These are phyloP conservation scores for Notothenia coriiceps DNA, from an alignment of 2,113 vertebrate species.

Conservation along the genomic window DNA sequence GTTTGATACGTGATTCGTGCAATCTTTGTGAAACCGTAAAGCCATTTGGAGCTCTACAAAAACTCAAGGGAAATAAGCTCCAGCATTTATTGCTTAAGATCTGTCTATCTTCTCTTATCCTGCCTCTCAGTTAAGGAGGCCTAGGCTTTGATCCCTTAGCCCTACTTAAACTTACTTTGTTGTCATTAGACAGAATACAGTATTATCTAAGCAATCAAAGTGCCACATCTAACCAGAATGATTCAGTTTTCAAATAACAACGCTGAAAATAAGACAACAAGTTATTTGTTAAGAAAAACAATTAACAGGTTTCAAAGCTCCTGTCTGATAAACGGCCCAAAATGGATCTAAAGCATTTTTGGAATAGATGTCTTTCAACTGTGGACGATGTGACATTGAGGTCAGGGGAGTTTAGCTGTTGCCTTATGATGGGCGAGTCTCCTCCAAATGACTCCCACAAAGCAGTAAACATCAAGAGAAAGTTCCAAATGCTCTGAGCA, in stretches of 20 bases:
- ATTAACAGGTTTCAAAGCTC: conserved; percentile 11
- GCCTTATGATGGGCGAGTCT: conserved; percentile 41
- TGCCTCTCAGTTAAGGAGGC: not conserved
- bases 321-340: conserved; percentile 28
- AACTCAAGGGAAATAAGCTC: not conserved
- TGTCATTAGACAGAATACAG: not conserved
- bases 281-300: not conserved
- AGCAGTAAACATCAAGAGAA: conserved; percentile 72
- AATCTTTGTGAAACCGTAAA: not conserved
- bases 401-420: conserved; percentile 48
- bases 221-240: not conserved
- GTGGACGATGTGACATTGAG: conserved; percentile 26
- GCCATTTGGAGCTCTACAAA: not conserved
- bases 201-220: not conserved
- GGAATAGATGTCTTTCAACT: conserved; percentile 39
- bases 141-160: not conserved
- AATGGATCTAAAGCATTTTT: conserved; percentile 61
- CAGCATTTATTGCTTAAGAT: not conserved
- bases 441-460: conserved; percentile 35
- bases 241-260: not conserved
- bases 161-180: not conserved
- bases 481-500: conserved; percentile 64
- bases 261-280: not conserved
- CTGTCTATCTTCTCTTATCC: not conserved
- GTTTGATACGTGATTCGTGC: not conserved